Evolutionary conservation across 2,888 invertebrate genomes (phyloP).

Genomic region (Pedicia rivosa): DNA sequence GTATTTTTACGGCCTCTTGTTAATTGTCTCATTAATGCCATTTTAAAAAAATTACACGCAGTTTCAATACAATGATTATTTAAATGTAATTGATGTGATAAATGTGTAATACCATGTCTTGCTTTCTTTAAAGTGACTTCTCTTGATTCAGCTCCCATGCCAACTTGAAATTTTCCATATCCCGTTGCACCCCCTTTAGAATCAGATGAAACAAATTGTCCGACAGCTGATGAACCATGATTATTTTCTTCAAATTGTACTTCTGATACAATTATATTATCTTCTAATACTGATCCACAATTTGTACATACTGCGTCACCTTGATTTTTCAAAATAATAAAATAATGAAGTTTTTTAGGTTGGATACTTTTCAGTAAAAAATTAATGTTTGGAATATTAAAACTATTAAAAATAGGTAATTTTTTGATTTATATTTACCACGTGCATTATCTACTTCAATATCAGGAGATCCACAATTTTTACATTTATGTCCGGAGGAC

Average conservation of each 20-base stretch:
- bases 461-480: conserved; percentile 75
- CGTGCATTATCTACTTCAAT: conserved; percentile 89
- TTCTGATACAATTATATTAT: conserved; percentile 91
- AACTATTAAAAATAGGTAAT: too few species aligned
- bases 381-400: too few species aligned
- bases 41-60: conserved; percentile 85
- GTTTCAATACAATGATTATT: conserved; percentile 87
- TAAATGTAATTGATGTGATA: conserved; percentile 75
- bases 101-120: conserved; percentile 62
- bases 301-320: conserved; percentile 93
- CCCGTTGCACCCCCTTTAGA: conserved; percentile 71
- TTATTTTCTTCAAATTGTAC: conserved; percentile 90
- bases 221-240: conserved; percentile 70
- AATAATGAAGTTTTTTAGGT: too few species aligned
- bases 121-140: conserved; percentile 85
- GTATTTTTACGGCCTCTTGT: conserved; percentile 83
- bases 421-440: too few species aligned
- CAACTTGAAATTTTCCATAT: conserved; percentile 67
- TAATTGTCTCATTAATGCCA: conserved; percentile 66
- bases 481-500: conserved; percentile 58
- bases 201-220: conserved; percentile 85
- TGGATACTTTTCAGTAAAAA: too few species aligned
- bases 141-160: conserved; percentile 74
- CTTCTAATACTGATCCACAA: conserved; percentile 92
- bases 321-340: too few species aligned